Evolutionary conservation across 2,797 vertebrate genomes (phyloP), one percentile per base, ranked within the genome.

Genomic region (Heteromormyrus szaboi): DNA sequence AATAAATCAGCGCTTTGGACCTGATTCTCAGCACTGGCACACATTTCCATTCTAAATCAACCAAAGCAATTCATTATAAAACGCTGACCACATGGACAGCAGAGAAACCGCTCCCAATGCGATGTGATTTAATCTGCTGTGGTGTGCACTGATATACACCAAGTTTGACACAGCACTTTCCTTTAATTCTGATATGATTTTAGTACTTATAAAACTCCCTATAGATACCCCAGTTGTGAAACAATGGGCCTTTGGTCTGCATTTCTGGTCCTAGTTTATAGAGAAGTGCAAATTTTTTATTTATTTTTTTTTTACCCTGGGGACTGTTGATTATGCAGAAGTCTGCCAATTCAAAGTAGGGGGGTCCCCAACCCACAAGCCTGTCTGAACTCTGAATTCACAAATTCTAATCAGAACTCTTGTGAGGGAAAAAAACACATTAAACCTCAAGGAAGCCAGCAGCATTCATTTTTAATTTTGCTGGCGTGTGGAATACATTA

Each of bases 381-480:
- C 48, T 29, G 46, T 17, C 83, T 12, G n/a, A 51, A 48, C 81
- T 85, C 44, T 50, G 29, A 25, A 50, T 25, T 29, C 50, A 53
- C 22, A 51, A 85, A 85, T 85, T 51, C 22, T 50, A 51, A 53
- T 51, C 48, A 29, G 44, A 8, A 53, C 22, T 12, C 11, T 44
- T 79, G 5, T 44, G 72, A 17, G 65, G 62, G 4, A 4, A 41
- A 76, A 41, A 76, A 3, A 19, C 37, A 79, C n/a, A 44, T 6
- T 79, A 79, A 41, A 79, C 37, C 72, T 41, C 7, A 2, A n/a
- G 72, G 72, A 79, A 33, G 12, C 25, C 53, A 86, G 12, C 33
- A 86, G 33, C 85, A 86, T 59, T 56, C 53, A 33, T 53, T 86
- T 37, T 86, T 54, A 56, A 86, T 56, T 86, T 54, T 86, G 51